Evolutionary conservation across 2,888 invertebrate species (phyloP).

Genomic region (Stenodema calcarata): DNA sequence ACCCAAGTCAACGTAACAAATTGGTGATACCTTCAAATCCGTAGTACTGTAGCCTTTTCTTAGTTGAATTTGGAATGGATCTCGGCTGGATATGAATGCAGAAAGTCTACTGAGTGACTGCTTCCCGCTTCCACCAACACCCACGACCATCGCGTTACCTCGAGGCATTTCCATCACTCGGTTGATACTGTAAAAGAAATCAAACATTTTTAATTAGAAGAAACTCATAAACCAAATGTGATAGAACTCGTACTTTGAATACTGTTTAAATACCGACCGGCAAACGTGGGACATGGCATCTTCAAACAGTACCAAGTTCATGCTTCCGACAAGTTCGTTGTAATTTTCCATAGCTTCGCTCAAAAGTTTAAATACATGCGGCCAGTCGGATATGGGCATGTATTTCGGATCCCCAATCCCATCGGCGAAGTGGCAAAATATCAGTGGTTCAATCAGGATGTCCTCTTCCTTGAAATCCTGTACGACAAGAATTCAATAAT

Average conservation of each 20-base stretch:
- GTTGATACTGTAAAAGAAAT: constrained; percentile 72
- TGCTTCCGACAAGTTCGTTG: constrained; percentile 86
- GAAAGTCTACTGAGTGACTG: constrained; percentile 89
- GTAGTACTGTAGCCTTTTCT: constrained; percentile 83
- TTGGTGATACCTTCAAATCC: constrained; percentile 76
- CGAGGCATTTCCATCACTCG: constrained; percentile 90
- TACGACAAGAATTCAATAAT: neutral
- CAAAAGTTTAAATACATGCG: constrained; percentile 73
- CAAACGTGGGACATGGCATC: constrained; percentile 95
- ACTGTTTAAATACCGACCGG: constrained; percentile 63
- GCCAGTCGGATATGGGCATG: constrained; percentile 77
- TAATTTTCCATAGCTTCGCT: constrained; percentile 82
- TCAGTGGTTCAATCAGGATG: constrained; percentile 76
- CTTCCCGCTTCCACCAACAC: constrained; percentile 95
- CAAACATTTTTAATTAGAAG: too few species aligned
- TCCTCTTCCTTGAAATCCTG: constrained; percentile 76
- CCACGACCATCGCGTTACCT: constrained; percentile 91
- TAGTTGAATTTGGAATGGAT: constrained; percentile 91
- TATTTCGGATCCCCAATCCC: constrained; percentile 93
- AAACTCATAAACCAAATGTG: too few species aligned
- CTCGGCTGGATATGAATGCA: constrained; percentile 87
- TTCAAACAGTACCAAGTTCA: constrained; percentile 93
- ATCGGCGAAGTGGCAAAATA: constrained; percentile 90
- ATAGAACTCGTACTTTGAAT: too few species aligned
- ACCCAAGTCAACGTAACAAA: neutral